Percentiles rank a stretch among this genome's conserved stretches.
Evolutionary conservation across 2,888 invertebrate genomes (phyloP).

Genomic region (Stegophylla sp.): DNA sequence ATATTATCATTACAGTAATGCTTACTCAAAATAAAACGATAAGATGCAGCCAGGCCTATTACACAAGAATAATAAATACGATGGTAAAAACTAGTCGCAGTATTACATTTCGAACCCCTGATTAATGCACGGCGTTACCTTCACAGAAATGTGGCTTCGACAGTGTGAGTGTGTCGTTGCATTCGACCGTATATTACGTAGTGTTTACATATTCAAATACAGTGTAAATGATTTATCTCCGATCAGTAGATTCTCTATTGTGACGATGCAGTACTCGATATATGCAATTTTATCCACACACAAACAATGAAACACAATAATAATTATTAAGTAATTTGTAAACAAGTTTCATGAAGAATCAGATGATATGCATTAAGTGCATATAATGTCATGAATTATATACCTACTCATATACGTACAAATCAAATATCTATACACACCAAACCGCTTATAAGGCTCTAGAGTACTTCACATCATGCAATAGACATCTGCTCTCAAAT

Average conservation of each 20-base stretch:
- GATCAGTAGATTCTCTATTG: background rate
- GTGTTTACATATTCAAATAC: slow-evolving; percentile 15
- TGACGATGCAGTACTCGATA: background rate
- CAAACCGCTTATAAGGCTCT: too few species aligned
- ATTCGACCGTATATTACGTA: slow-evolving; percentile 25
- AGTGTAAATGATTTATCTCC: background rate
- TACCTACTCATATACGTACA: too few species aligned
- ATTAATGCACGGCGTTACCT: slow-evolving; percentile 37
- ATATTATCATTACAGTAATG: background rate
- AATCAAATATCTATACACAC: too few species aligned
- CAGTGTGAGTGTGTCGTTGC: background rate
- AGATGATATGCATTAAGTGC: too few species aligned
- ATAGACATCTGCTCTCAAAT: too few species aligned
- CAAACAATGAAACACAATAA: background rate
- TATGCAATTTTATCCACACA: background rate
- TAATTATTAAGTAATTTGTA: background rate
- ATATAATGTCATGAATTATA: too few species aligned
- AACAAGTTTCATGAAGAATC: background rate
- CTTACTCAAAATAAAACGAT: slow-evolving; percentile 20
- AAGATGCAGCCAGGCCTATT: background rate
- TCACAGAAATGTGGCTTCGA: slow-evolving; percentile 26
- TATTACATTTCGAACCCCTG: slow-evolving; percentile 42
- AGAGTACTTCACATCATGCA: too few species aligned
- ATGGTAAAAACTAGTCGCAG: background rate
- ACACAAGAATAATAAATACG: background rate